Conservation (phyloP, 2,888 invertebrate species). For the Agrotis segetum region DNA sequence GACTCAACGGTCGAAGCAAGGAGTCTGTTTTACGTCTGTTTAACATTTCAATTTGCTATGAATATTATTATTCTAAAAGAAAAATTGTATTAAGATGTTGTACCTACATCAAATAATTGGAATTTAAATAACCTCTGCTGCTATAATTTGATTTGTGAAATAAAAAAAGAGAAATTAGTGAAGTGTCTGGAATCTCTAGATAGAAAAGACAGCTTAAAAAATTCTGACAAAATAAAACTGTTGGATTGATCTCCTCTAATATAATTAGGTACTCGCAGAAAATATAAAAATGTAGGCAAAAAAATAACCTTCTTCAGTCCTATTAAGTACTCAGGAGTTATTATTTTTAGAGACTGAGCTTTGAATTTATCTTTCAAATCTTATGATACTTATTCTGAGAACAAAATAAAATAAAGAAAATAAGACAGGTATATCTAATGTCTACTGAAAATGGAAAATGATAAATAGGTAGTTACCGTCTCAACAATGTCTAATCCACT, state of each 20-base stretch:
- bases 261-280: constrained; percentile 62
- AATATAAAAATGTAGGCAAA: constrained; percentile 22
- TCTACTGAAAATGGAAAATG: too few relatives aligned
- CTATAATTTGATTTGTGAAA: background rate
- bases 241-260: constrained; percentile 10
- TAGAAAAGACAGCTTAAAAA: constrained; percentile 16
- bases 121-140: background rate
- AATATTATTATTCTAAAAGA: background rate
- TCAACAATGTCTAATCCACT: too few relatives aligned
- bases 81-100: background rate
- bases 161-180: background rate
- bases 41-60: constrained; percentile 4
- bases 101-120: background rate
- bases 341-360: background rate
- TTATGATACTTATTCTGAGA: too few relatives aligned
- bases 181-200: constrained; percentile 11
- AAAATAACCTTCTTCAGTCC: constrained; percentile 33
- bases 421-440: too few relatives aligned
- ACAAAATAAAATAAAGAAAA: too few relatives aligned
- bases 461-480: too few relatives aligned
- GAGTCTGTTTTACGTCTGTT: constrained; percentile 1
- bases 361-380: background rate
- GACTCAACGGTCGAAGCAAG: background rate
- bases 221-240: constrained; percentile 13
- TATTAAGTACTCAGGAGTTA: constrained; percentile 13